Percentiles rank a stretch among this genome's conserved stretches.
These are phyloP conservation scores for Agapornis roseicollis DNA, from an alignment of 2,113 vertebrate species.

Conservation along the genomic window DNA sequence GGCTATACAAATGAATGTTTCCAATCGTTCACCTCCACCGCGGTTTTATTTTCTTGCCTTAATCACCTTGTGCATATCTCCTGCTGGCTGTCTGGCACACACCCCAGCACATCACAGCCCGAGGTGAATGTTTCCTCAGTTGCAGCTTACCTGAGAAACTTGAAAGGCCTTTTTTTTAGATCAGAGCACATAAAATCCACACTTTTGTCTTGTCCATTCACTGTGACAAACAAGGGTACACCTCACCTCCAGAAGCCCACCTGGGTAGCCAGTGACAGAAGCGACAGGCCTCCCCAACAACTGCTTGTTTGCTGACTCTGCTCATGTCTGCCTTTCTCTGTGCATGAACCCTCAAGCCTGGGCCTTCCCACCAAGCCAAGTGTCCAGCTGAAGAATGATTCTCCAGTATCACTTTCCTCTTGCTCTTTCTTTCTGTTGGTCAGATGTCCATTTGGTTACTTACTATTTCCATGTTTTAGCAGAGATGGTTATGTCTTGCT, in stretches of 20 bases:
- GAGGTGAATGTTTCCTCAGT: not conserved
- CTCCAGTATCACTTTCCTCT: not conserved
- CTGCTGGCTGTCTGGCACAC: not conserved
- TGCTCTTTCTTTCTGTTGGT: not conserved
- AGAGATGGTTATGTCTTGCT: not conserved
- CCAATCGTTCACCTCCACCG: not conserved
- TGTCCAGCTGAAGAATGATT: not conserved
- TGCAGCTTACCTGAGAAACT: not conserved
- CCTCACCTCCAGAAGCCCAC: not conserved
- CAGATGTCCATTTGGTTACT: not conserved
- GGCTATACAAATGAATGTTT: not conserved
- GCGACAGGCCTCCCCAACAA: not conserved
- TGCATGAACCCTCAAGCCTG: not conserved
- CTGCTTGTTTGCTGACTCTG: not conserved
- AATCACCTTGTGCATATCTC: not conserved
- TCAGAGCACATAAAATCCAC: not conserved
- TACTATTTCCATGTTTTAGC: not conserved
- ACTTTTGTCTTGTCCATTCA: not conserved
- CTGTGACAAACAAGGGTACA: not conserved
- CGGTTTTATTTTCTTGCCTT: not conserved
- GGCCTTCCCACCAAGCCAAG: not conserved
- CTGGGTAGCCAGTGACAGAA: not conserved
- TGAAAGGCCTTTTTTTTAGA: not conserved
- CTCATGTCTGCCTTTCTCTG: not conserved
- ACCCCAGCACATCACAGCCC: not conserved